A percentile compares a stretch with the other conserved stretches of the same genome.
These are phyloP conservation scores for Oscheius sp. DNA, from an alignment of 2,888 invertebrate species.

Conservation along the genomic window DNA sequence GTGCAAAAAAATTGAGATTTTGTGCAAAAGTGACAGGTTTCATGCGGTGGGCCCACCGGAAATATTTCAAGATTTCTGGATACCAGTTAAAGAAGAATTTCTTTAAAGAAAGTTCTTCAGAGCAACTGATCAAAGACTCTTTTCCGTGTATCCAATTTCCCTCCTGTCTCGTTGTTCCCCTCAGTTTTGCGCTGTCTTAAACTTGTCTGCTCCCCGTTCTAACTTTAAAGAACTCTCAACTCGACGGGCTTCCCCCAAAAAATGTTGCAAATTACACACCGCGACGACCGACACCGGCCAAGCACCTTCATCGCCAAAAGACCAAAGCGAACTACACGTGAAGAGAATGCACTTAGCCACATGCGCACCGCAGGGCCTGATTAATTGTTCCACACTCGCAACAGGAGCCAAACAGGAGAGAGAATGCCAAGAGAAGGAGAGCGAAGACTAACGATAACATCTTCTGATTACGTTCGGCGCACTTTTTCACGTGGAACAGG, in stretches of 20 bases:
- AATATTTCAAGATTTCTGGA: no score
- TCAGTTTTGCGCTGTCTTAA: background rate
- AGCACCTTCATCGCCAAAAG: conserved; percentile 5
- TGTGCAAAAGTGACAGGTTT: no score
- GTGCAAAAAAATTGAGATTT: no score
- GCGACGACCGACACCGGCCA: background rate
- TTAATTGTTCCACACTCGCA: background rate
- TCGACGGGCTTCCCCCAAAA: conserved; percentile 25
- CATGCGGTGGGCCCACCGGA: no score
- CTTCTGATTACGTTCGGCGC: no score
- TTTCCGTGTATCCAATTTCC: no score
- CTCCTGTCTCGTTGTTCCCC: no score
- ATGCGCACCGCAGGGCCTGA: background rate
- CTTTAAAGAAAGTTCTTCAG: no score
- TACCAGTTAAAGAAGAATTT: no score
- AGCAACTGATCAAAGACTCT: no score
- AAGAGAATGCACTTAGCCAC: conserved; percentile 18
- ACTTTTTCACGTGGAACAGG: no score
- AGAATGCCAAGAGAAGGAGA: no score
- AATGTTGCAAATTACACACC: conserved; percentile 8
- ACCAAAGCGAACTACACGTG: conserved; percentile 27
- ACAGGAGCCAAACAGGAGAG: background rate
- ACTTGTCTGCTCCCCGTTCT: background rate
- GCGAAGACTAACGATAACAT: background rate
- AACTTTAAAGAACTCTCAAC: background rate